These are phyloP conservation scores for Scortum barcoo DNA, from an alignment of 2,113 vertebrate genomes.

Conservation along the genomic window DNA sequence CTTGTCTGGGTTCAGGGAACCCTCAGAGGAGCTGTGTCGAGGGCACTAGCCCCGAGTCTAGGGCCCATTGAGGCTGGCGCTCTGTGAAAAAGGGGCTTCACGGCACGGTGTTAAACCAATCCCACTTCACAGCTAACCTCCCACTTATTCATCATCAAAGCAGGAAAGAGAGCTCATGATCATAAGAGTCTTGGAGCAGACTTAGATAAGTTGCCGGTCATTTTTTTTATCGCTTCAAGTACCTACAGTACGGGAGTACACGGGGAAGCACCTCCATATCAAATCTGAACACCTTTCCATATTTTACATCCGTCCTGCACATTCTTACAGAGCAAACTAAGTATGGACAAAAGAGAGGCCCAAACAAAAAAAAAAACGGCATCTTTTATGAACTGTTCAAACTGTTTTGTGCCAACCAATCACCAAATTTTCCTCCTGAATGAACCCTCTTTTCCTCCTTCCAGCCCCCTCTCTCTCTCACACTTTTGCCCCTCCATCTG, in stretches of 20 bases:
- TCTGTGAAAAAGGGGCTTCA: conserved; percentile 51
- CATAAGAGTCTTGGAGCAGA: conserved; percentile 19
- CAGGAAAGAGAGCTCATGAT: conserved; percentile 24
- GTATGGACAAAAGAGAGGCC: conserved; percentile 4
- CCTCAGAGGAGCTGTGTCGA: conserved; percentile 75
- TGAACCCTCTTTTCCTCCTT: conserved; percentile 30
- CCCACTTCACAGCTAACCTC: conserved; percentile 72
- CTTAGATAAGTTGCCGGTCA: not conserved
- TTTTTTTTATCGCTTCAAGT: not conserved
- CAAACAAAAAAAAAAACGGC: not conserved
- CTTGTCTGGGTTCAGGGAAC: conserved; percentile 82
- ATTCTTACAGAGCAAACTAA: not conserved
- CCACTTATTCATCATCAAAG: conserved; percentile 68
- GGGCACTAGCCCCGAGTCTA: conserved; percentile 71
- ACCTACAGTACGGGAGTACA: not conserved
- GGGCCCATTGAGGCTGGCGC: conserved; percentile 59
- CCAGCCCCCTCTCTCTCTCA: conserved; percentile 57
- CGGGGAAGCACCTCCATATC: conserved; percentile 19
- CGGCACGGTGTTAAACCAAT: conserved; percentile 75
- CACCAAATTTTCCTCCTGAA: conserved; percentile 12
- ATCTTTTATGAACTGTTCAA: not conserved
- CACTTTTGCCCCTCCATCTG: conserved; percentile 64
- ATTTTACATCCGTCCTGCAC: not conserved
- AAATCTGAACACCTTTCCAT: conserved; percentile 14
- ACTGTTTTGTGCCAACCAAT: not conserved